Conservation (phyloP, 2,888 invertebrate genomes). For the Euclidia mi region DNA sequence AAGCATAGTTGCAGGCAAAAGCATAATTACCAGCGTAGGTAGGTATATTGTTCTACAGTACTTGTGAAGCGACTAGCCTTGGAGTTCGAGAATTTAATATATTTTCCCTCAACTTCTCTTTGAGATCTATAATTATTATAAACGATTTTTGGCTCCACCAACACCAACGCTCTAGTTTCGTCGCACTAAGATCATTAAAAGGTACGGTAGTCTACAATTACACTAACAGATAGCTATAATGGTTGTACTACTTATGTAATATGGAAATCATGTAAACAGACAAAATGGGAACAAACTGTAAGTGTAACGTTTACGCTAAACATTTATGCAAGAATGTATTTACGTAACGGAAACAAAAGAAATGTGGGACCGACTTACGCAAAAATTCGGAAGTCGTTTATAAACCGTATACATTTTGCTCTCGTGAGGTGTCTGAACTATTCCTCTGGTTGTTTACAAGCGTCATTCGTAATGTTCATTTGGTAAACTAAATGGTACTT, state of each 20-base stretch:
- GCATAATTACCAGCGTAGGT: too few species aligned
- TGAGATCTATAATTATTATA: too few species aligned
- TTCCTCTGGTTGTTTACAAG: constrained; percentile 42
- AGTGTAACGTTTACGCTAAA: constrained; percentile 42
- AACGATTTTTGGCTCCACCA: too few species aligned
- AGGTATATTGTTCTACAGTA: too few species aligned
- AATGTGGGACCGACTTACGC: constrained; percentile 47
- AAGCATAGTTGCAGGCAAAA: too few species aligned
- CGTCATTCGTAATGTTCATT: constrained; percentile 45
- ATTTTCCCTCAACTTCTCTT: too few species aligned
- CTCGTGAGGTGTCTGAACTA: constrained; percentile 15
- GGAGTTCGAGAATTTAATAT: too few species aligned
- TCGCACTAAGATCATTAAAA: too few species aligned
- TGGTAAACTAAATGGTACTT: constrained; percentile 66
- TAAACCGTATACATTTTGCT: constrained; percentile 20
- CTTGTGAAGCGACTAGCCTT: too few species aligned
- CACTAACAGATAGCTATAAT: constrained; percentile 11
- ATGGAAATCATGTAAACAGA: constrained; percentile 34
- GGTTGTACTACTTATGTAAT: constrained; percentile 35
- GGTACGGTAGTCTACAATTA: too few species aligned
- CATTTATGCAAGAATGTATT: constrained; percentile 54
- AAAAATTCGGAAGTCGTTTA: constrained; percentile 51
- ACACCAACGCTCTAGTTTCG: too few species aligned
- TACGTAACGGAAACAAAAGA: constrained; percentile 47
- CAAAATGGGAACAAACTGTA: constrained; percentile 46